A percentile compares a stretch with the other conserved stretches of the same genome.
These are phyloP conservation scores for Caenorhabditis sp. DNA, from an alignment of 2,888 invertebrate genomes.

Conservation along the genomic window DNA sequence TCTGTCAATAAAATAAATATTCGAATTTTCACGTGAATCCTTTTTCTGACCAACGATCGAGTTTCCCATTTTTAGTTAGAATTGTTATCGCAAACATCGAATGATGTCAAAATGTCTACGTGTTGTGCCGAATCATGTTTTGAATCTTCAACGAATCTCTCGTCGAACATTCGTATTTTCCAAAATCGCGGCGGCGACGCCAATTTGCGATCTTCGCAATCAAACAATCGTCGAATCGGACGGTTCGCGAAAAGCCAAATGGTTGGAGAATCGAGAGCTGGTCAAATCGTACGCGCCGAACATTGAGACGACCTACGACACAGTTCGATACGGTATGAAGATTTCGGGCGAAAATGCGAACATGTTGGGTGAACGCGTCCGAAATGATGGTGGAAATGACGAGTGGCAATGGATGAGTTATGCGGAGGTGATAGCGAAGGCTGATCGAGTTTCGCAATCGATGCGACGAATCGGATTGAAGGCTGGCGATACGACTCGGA, in stretches of 20 bases:
- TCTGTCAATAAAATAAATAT: slow-evolving; percentile 2
- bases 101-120: background rate
- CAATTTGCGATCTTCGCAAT: background rate
- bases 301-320: background rate
- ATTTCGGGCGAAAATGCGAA: background rate
- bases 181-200: no score
- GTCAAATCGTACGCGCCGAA: background rate
- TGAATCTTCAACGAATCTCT: background rate
- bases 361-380: background rate
- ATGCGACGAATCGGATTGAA: slow-evolving; percentile 25
- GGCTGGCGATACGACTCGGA: slow-evolving; percentile 22
- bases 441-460: slow-evolving; percentile 25
- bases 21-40: background rate
- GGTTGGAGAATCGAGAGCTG: background rate
- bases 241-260: background rate
- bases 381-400: background rate
- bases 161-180: background rate
- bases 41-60: background rate
- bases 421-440: slow-evolving; percentile 6
- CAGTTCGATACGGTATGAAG: background rate
- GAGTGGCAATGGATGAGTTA: background rate
- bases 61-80: background rate
- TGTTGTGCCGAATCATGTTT: background rate
- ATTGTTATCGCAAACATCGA: background rate
- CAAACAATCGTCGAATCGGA: background rate